Base-by-base conservation (phyloP, 2,888 invertebrate genomes). In the Mythimna pallens region DNA sequence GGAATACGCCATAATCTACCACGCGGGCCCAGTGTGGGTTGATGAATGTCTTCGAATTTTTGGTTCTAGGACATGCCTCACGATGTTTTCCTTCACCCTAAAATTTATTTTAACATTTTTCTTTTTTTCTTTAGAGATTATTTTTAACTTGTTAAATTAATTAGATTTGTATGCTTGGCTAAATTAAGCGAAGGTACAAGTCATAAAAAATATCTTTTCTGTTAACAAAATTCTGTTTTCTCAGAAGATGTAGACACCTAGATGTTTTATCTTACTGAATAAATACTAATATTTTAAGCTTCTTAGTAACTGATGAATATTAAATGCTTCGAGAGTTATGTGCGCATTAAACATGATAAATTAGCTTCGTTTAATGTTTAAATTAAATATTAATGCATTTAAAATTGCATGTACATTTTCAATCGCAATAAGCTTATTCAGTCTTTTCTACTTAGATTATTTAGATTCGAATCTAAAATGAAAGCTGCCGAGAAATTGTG, bases 301-400 rank as follows among this genome's bases (percentile, higher is more conserved):
- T 61, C 40, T 55, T 34, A 34, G 40, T 25, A 25, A 14, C 25
- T 52, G 7, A 22, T 79, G 43, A 76, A 65, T 79, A 65, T 47
- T 57, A 47, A 20, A 57, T 34, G 2, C 25, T 57, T 50, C 14
- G 20, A 73, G 20, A 76, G 20, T 25, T 57, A 65, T 50, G 9
- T 55, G 47, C 58, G 25, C 20, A 20, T 59, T 59, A 59, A 22
- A 50, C 20, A 34, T n/a, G 57, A 34, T 52, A 36, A 22, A 66
- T 65, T 50, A 57, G 12, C 34, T 57, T 76, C 8, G 14, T 20
- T 40, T 34, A 50, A 36, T 43, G 17, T 10, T 34, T 17, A 14
- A 52, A 43, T 76, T 52, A 43, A 59, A 43, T 10, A 63, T 71
- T n/a, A 40, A 73, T 52, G 34, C 34, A n/a, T 54, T 74, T 54